These are phyloP conservation scores for Lamproptera curius DNA, from an alignment of 2,888 invertebrate genomes.

Conservation along the genomic window DNA sequence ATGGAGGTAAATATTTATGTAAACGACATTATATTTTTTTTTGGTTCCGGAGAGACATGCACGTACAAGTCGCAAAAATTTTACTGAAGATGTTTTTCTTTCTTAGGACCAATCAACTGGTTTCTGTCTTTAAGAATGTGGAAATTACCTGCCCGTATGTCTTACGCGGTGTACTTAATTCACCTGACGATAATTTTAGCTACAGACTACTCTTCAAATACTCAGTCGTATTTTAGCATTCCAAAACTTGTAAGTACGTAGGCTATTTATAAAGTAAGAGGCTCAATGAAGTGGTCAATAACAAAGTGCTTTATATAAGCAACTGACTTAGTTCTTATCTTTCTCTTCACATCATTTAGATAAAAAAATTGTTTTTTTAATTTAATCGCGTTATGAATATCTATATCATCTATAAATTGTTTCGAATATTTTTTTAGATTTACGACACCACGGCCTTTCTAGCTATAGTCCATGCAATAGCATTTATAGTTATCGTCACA, in stretches of 20 bases:
- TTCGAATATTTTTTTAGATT: slow-evolving; percentile 8
- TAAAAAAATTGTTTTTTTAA: not conserved
- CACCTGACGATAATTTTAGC: slow-evolving; percentile 46
- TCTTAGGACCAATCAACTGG: slow-evolving; percentile 59
- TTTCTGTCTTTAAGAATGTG: slow-evolving; percentile 65
- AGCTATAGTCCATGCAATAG: slow-evolving; percentile 2
- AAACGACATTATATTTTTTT: not conserved
- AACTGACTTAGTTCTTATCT: not conserved
- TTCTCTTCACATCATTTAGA: not conserved
- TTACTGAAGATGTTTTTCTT: not conserved
- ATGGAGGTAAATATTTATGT: slow-evolving; percentile 46
- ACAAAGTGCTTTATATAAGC: not conserved
- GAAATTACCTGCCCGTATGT: slow-evolving; percentile 69
- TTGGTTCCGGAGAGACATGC: not conserved
- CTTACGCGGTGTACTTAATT: slow-evolving; percentile 75
- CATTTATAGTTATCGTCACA: slow-evolving; percentile 6
- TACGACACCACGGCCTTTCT: slow-evolving; percentile 4
- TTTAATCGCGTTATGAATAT: not conserved
- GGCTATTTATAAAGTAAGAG: not conserved
- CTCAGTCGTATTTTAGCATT: slow-evolving; percentile 6
- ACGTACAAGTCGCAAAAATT: not conserved
- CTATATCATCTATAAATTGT: not conserved
- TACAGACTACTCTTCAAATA: slow-evolving; percentile 1
- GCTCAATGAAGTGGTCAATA: too few species aligned
- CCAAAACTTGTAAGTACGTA: slow-evolving; percentile 12